Base-by-base conservation (phyloP, 1,140 invertebrate genomes). In the Drosophila navojoa region DNA sequence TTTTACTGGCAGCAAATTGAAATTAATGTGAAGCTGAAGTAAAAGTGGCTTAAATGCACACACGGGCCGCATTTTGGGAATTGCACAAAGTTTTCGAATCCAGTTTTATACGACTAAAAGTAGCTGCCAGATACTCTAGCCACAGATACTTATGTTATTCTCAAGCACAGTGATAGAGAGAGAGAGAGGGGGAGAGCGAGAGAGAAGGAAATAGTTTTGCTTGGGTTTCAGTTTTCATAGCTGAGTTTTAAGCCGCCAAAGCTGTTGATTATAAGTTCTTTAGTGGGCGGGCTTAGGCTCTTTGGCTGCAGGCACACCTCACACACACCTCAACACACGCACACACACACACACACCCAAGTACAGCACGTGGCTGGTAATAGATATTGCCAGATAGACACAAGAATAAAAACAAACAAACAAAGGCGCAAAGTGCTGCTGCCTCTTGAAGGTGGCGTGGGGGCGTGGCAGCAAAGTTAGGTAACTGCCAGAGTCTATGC, bases 1-100 rank as follows among this genome's bases (percentile, higher is more conserved):
- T 90, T 90, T 90, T 90, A 81, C 89, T 86, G 80, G 66, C 78
- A 89, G 82, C 85, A 90, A 90, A 90, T 90, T 90, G 87, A 90
- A 90, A 90, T 90, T 90, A 90, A 90, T 90, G 87, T 89, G 87
- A 90, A 90, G 80, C 90, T 90, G 76, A 77, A 90, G 77, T 76
- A 89, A 90, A 90, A 90, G 87, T 90, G 87, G 87, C 87, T 90
- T 90, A 90, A 90, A 87, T 89, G 89, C 89, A 87, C 87, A 90
- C 87, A 90, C 89, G 87, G 87, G 87, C 82, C 89, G 84, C 84
- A 90, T 90, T 90, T 91, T 76, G 82, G 89, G 82, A 90, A 90
- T 90, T 90, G 87, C 82, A 72, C 60, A 59, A 53, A 58, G 44
- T 59, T 52, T 45, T 27, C 49, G 49, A 69, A 79, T 61, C 29